These are phyloP conservation scores for Gymnorhina tibicen DNA, from an alignment of 2,113 vertebrate genomes.

Conservation along the genomic window DNA sequence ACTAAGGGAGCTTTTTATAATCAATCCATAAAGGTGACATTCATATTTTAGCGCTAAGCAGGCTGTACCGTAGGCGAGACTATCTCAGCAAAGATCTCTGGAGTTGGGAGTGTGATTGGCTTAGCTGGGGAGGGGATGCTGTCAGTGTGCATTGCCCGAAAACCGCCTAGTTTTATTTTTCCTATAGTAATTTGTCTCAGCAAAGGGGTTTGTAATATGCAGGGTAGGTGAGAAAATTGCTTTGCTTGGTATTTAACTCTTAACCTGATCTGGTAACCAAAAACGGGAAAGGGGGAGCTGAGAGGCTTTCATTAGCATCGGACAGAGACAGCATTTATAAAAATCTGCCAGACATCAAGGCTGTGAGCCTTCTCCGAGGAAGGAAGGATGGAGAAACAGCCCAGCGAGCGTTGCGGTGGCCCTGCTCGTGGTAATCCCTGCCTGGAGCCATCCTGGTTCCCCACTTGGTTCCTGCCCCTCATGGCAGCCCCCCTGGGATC, in stretches of 20 bases:
- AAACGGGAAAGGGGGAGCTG: not conserved
- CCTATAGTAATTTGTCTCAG: not conserved
- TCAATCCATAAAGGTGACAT: slow-evolving; percentile 45
- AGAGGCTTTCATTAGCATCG: slow-evolving; percentile 40
- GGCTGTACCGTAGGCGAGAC: slow-evolving; percentile 23
- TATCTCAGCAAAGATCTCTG: slow-evolving; percentile 36
- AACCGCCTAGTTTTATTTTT: not conserved
- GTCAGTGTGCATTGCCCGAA: not conserved
- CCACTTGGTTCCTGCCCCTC: not conserved
- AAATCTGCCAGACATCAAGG: slow-evolving; percentile 45
- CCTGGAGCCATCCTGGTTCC: not conserved
- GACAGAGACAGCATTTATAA: slow-evolving; percentile 62
- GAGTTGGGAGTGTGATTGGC: slow-evolving; percentile 25
- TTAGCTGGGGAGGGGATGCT: slow-evolving; percentile 21
- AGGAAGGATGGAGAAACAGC: slow-evolving; percentile 31
- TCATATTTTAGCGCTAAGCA: slow-evolving; percentile 57
- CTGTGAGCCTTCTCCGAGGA: not conserved
- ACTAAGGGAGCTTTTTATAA: slow-evolving; percentile 15
- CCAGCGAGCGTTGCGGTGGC: not conserved
- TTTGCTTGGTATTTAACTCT: not conserved
- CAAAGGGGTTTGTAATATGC: not conserved
- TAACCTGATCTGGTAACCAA: not conserved
- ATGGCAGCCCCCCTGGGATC: not conserved
- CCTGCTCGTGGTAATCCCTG: not conserved
- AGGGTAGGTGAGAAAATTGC: not conserved